Evolutionary conservation across 2,888 invertebrate species (phyloP), one percentile per base, ranked within the genome.

Genomic region (Trichogramma evanescens): DNA sequence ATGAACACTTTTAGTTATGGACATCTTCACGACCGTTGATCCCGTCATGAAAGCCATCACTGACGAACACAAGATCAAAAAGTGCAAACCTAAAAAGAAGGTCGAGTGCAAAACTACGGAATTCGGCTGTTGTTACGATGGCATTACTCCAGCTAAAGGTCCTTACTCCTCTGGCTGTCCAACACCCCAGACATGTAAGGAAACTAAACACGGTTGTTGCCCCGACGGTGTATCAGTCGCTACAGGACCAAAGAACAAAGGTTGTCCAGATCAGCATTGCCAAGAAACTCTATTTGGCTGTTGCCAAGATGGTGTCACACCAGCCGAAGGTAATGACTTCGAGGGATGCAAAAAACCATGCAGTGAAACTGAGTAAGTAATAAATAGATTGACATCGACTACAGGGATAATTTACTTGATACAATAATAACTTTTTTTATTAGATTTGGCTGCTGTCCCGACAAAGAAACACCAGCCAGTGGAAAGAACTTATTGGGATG

Each of bases 61-160:
- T 1, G 80, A 79, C 54, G 80, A 80, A 62, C 74, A 71, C 43
- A 80, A 78, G 64, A 73, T 77, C 1, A 78, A 78, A 7, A 81
- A 82, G 71, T 89, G 89, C 72, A 87, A 84, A 67, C 80, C 82
- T 1, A 83, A 77, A 65, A 83, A 81, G 69, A 83, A 82, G 70
- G 79, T 78, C 66, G 74, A 79, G n/a, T 93, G 93, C 69, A 79
- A 79, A 9, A 82, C 80, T 8, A 82, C 86, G 6, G 77, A 82
- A 68, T 93, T 86, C 71, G 94, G 94, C 4, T 95, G 95, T 73
- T 95, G 95, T 72, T 87, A 88, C 41, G 93, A 95, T 75, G 86
- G 86, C 48, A 83, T 84, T 63, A 89, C 88, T 0, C 73, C 83
- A 5, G 94, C 95, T 7, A 81, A 82, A 69, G 95, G 93, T 70